A percentile compares a stretch with the other conserved stretches of the same genome.
Evolutionary conservation across 2,797 vertebrate genomes (phyloP).

Genomic region (Lycodopsis pacificus): DNA sequence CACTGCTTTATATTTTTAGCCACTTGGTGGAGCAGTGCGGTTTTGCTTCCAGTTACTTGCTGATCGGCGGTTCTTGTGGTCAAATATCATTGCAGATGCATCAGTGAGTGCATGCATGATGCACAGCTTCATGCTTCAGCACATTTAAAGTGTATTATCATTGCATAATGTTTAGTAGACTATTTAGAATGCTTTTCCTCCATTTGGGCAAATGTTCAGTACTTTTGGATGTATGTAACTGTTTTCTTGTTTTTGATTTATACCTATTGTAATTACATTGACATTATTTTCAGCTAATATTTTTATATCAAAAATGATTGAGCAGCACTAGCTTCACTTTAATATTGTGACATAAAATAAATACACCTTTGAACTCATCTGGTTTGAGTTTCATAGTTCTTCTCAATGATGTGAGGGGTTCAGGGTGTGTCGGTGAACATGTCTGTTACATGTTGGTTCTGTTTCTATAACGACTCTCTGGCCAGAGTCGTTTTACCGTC

Average conservation of each 20-base stretch:
- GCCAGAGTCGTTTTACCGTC: neutral
- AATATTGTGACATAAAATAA: neutral
- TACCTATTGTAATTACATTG: too few species aligned
- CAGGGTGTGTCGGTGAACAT: neutral
- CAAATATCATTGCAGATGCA: neutral
- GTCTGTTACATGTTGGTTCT: constrained; percentile 13
- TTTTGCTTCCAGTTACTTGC: neutral
- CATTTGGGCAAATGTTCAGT: neutral
- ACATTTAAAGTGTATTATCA: neutral
- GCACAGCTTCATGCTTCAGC: neutral
- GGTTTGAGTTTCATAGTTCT: neutral
- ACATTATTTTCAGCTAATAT: neutral
- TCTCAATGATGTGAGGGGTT: neutral
- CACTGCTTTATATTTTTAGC: neutral
- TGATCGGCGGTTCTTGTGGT: neutral
- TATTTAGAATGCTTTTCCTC: neutral
- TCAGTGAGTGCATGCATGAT: neutral
- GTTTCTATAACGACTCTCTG: constrained; percentile 27
- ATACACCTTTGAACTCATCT: neutral
- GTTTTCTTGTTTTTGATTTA: neutral
- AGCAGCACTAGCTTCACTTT: neutral
- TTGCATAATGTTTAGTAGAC: neutral
- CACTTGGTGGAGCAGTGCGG: constrained; percentile 15
- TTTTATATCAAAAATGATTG: neutral
- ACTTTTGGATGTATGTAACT: neutral